Evolutionary conservation across 2,113 vertebrate species (phyloP), one percentile per base, ranked within the genome.

Genomic region (Tetrao urogallus): DNA sequence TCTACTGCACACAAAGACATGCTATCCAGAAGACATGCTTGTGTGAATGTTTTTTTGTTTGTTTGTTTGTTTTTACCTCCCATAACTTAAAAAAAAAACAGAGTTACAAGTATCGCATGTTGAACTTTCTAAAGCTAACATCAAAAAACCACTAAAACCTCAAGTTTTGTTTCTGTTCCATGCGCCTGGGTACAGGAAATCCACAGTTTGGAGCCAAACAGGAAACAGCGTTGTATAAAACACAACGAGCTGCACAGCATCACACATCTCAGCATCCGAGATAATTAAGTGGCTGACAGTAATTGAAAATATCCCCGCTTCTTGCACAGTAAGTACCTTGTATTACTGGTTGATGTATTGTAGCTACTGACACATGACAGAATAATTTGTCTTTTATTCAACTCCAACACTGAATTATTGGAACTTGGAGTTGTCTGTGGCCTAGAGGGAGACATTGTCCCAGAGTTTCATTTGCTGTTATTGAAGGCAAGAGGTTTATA

Each of bases 401-500:
- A 42, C 84, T 81, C 61, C 89, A 45, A 69, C 58, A 64, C 69
- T 93, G 92, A 96, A 65, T 94, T 93, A 93, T 64, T 77, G 84
- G 72, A 75, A 88, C 69, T 6, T 65, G 76, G 85, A 96, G 52
- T 89, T 91, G 86, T 88, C 88, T 93, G 34, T 83, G 81, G 90
- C 94, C 96, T 93, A 93, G 93, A 96, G 95, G 92, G 96, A 96
- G 96, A 78, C 88, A 91, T 89, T 50, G 79, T 82, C 76, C 70
- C 17, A 7, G 72, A 95, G 79, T 95, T 96, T 92, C 94, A 96
- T 94, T 96, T 94, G 93, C 89, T 91, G 84, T 91, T 96, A 94
- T 92, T 72, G 95, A 97, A 96, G 95, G 89, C 79, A 96, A 78
- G 92, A 97, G 85, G 90, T 94, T 96, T 97, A 95, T 94, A 97